Conservation (phyloP, 2,113 vertebrate genomes). For the Herpetotheres cachinnans region DNA sequence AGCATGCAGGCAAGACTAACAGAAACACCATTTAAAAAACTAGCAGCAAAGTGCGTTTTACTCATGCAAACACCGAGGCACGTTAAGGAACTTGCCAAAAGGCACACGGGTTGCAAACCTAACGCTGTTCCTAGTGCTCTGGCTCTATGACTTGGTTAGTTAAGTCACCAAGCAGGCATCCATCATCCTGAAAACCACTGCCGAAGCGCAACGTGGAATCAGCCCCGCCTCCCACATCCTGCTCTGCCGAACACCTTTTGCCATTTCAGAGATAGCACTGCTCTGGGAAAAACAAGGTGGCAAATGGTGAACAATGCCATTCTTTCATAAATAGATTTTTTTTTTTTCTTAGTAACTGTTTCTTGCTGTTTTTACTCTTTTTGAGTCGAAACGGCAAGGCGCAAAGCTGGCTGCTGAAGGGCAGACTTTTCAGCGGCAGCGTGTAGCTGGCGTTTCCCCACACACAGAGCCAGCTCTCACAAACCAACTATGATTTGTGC, state of each 20-base stretch:
- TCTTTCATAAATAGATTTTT: background rate
- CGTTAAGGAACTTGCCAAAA: background rate
- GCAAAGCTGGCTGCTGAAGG: background rate
- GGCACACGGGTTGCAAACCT: background rate
- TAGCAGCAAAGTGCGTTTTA: background rate
- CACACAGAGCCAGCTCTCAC: background rate
- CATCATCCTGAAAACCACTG: background rate
- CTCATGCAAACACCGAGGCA: rapidly evolving
- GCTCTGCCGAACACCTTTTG: rapidly evolving
- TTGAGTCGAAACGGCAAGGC: rapidly evolving
- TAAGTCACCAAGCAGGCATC: background rate
- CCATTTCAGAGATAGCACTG: background rate
- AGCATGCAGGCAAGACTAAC: background rate
- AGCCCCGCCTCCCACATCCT: background rate
- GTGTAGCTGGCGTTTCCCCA: background rate
- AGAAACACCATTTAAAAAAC: background rate
- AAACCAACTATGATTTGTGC: background rate
- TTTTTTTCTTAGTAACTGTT: background rate
- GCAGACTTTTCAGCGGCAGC: background rate
- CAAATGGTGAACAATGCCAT: background rate
- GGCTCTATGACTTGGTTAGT: background rate
- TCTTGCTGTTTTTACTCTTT: background rate
- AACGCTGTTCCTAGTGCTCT: background rate
- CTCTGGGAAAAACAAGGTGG: background rate
- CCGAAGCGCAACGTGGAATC: background rate